phyloP scores from a whole-genome alignment of 2,888 invertebrate species.

The Anodontia alba region DNA sequence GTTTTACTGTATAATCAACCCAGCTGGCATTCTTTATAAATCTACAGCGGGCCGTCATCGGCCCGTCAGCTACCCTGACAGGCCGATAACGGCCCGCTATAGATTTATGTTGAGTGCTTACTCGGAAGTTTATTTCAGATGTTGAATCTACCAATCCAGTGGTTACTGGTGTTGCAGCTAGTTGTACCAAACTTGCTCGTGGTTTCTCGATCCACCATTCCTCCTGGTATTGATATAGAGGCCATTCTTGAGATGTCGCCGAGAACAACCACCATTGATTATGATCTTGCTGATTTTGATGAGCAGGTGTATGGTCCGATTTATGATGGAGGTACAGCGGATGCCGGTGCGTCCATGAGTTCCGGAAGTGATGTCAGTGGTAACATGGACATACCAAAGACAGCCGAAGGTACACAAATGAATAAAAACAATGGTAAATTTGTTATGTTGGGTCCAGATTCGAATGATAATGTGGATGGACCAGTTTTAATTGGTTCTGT shows the following conservation, averaged over 20 bases:
- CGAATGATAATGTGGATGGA: not conserved
- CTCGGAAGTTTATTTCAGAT: too few species aligned
- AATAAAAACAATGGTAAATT: not conserved
- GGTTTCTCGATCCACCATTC: not conserved
- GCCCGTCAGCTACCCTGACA: too few species aligned
- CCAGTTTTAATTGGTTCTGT: not conserved
- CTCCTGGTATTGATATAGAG: not conserved
- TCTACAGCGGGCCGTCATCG: too few species aligned
- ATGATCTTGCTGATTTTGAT: slow-evolving; percentile 58
- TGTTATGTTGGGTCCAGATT: not conserved
- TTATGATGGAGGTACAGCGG: not conserved
- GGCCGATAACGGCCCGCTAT: too few species aligned
- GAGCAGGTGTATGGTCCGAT: slow-evolving; percentile 45
- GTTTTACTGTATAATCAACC: too few species aligned
- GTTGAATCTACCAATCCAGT: not conserved
- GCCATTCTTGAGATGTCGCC: slow-evolving; percentile 3
- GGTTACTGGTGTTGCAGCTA: not conserved
- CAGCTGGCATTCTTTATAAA: too few species aligned
- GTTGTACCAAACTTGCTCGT: not conserved
- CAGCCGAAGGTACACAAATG: too few species aligned
- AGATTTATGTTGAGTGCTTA: too few species aligned
- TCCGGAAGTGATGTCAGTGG: not conserved
- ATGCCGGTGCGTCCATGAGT: not conserved
- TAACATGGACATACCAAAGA: not conserved
- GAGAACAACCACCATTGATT: slow-evolving; percentile 54